These are phyloP conservation scores for Denticeps clupeoides DNA, from an alignment of 2,797 vertebrate genomes.

Conservation along the genomic window DNA sequence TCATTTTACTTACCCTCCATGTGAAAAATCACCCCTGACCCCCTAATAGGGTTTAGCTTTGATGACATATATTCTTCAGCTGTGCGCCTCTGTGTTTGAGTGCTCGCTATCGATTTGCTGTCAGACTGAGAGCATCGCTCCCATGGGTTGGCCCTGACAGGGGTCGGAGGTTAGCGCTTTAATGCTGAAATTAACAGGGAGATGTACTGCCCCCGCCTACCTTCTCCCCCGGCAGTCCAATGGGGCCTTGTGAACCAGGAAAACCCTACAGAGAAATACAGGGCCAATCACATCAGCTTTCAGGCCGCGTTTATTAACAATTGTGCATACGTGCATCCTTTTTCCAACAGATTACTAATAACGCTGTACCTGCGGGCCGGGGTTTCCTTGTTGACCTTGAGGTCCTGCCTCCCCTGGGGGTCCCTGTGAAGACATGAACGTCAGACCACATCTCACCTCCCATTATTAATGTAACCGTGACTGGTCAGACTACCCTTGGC, in stretches of 20 bases:
- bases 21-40: too few species aligned
- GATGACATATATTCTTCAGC: slow-evolving; percentile 3
- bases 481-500: too few species aligned
- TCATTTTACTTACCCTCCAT: too few species aligned
- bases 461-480: too few species aligned
- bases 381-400: slow-evolving; percentile 81
- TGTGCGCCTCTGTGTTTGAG: slow-evolving; percentile 30
- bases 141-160: slow-evolving; percentile 29
- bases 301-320: neutral
- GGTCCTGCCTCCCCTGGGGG: slow-evolving; percentile 73
- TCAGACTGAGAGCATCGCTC: slow-evolving; percentile 21
- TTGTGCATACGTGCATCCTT: neutral
- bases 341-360: neutral
- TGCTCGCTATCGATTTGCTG: slow-evolving; percentile 50
- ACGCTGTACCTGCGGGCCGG: slow-evolving; percentile 67
- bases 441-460: neutral
- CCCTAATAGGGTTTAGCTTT: too few species aligned
- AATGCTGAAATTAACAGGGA: slow-evolving; percentile 35
- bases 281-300: neutral
- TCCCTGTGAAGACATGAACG: slow-evolving; percentile 52
- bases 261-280: slow-evolving; percentile 58
- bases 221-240: slow-evolving; percentile 84
- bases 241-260: slow-evolving; percentile 76
- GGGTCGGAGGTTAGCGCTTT: slow-evolving; percentile 36
- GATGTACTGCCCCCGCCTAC: too few species aligned